Evolutionary conservation across 2,113 vertebrate genomes (phyloP).

Genomic region (Cyanoramphus novaezelandiae): DNA sequence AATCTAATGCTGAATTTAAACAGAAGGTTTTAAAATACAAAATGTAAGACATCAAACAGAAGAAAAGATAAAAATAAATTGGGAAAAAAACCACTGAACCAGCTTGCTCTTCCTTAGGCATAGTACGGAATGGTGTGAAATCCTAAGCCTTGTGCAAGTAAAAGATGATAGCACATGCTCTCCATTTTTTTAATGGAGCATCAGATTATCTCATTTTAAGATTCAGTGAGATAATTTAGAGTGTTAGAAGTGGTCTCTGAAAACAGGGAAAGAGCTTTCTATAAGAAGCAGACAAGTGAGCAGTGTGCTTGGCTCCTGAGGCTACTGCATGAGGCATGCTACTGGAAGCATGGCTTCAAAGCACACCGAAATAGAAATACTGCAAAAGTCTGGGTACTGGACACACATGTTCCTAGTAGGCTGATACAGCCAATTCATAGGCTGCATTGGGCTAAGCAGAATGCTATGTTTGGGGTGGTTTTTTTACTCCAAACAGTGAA

Average conservation of each 20-base stretch:
- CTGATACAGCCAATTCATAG: background rate
- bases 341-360: background rate
- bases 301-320: background rate
- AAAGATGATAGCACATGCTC: background rate
- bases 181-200: background rate
- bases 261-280: background rate
- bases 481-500: background rate
- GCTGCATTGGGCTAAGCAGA: background rate
- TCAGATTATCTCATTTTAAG: background rate
- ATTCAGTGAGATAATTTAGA: background rate
- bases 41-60: background rate
- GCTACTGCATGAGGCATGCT: rapidly evolving
- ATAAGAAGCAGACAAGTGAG: background rate
- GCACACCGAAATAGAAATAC: background rate
- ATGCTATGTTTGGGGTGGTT: rapidly evolving
- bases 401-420: background rate
- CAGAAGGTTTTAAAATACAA: background rate
- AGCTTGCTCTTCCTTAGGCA: background rate
- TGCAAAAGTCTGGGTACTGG: background rate
- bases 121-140: background rate
- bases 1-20: background rate
- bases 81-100: background rate
- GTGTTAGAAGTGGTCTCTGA: background rate
- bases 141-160: background rate
- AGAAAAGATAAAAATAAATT: background rate